phyloP scores from a whole-genome alignment of 35 echinoderm and acorn worm genomes.

The Patiria miniata region DNA sequence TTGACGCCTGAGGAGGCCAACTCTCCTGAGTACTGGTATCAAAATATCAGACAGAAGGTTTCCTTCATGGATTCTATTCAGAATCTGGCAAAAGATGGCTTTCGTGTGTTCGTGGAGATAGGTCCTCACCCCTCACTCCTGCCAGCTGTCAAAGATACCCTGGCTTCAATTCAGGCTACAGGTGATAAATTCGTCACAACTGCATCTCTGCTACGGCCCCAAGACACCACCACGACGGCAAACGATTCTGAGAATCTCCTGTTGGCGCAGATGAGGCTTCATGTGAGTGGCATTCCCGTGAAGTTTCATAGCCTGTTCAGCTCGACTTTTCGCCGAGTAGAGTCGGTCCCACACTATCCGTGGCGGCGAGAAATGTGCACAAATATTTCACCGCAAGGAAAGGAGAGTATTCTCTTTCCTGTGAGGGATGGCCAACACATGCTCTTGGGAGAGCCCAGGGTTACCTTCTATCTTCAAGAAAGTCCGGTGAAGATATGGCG shows the following conservation, averaged over 20 bases:
- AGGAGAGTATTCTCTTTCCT: slow-evolving; percentile 30
- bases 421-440: slow-evolving; percentile 33
- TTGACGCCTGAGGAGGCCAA: slow-evolving; percentile 26
- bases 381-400: not conserved
- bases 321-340: slow-evolving; percentile 15
- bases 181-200: not conserved
- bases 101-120: slow-evolving; percentile 49
- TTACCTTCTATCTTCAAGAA: slow-evolving; percentile 1
- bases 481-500: slow-evolving; percentile 38
- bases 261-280: slow-evolving; percentile 16
- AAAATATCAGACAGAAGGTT: slow-evolving; percentile 45
- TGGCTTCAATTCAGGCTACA: not conserved
- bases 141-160: slow-evolving; percentile 45
- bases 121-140: slow-evolving; percentile 58
- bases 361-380: slow-evolving; percentile 52
- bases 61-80: slow-evolving; percentile 46
- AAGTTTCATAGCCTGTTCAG: slow-evolving; percentile 13
- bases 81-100: slow-evolving; percentile 46
- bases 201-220: slow-evolving; percentile 7
- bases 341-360: slow-evolving; percentile 43
- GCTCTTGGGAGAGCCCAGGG: slow-evolving; percentile 25
- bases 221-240: slow-evolving; percentile 1
- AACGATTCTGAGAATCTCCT: slow-evolving; percentile 22
- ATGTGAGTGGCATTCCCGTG: slow-evolving; percentile 3
- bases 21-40: slow-evolving; percentile 45